Evolutionary conservation across 2,888 invertebrate species (phyloP), one percentile per base, ranked within the genome.

Genomic region (Cecidostiba fungosa): DNA sequence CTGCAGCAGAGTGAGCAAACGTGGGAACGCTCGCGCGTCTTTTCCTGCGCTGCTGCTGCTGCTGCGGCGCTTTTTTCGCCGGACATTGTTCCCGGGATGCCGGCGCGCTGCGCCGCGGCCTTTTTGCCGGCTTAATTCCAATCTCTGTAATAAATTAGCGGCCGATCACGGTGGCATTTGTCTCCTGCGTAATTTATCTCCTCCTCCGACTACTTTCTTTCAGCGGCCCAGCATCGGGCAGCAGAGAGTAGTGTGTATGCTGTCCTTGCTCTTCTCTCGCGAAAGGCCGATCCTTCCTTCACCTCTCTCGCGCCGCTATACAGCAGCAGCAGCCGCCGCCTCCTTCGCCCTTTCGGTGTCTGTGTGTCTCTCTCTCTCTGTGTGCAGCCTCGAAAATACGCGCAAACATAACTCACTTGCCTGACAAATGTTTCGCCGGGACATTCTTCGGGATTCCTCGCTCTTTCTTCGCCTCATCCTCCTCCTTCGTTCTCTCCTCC

Each of bases 381-480:
- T 69, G 69, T 69, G 69, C 32, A 70, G 54, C 77, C 73, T 86
- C 86, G 86, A 86, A 86, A 86, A 86, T 86, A 86, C 86, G 86
- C 85, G 84, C 84, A 73, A 82, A 85, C 87, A 85, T 87, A 87
- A 87, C 87, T 86, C 86, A 87, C 82, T 82, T 84, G 82, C 87
- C 84, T 86, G 87, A 87, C 87, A 87, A 87, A 87, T 87, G 85
- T 81, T 82, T 83, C 81, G 69, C 85, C 84, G 69, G 66, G 83
- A 85, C 82, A 82, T 87, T 87, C 86, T 85, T 87, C 78, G 76
- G 66, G 87, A 84, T 86, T 72, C 86, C 87, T 86, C 84, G 72
- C 54, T 84, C 80, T 77, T 86, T 84, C 73, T 70, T 72, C 16
- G 62, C 98, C 91, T 98, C 98, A 95, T 98, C 98, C 12, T 39